These are phyloP conservation scores for Macrobrachium nipponense DNA, from an alignment of 1,140 invertebrate genomes.

Conservation along the genomic window DNA sequence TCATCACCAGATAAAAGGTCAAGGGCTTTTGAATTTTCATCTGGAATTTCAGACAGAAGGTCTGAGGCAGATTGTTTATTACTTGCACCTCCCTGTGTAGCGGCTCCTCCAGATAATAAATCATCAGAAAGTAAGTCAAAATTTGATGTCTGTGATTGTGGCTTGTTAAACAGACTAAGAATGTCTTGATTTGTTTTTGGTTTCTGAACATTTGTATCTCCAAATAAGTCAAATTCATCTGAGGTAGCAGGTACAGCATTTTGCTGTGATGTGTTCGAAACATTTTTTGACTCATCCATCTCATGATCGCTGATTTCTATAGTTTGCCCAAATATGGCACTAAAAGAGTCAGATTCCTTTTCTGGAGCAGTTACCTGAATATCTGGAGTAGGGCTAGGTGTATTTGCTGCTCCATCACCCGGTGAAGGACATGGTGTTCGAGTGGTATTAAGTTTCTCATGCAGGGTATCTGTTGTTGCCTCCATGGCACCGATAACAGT, in stretches of 20 bases:
- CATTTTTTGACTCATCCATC: slow-evolving; percentile 42
- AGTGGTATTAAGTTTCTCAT: slow-evolving; percentile 84
- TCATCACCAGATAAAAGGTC: slow-evolving; percentile 31
- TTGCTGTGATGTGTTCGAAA: slow-evolving; percentile 10
- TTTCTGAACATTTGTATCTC: slow-evolving; percentile 59
- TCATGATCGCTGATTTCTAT: slow-evolving; percentile 62
- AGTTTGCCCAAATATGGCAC: slow-evolving; percentile 66
- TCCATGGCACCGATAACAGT: slow-evolving; percentile 90
- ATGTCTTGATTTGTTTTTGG: slow-evolving; percentile 65
- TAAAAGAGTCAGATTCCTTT: slow-evolving; percentile 67
- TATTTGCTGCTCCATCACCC: slow-evolving; percentile 70
- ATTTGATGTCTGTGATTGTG: slow-evolving; percentile 33
- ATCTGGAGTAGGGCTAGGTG: slow-evolving; percentile 86
- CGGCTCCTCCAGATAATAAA: neutral
- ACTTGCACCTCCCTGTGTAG: slow-evolving; percentile 21
- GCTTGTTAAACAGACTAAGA: slow-evolving; percentile 65
- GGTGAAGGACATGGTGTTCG: slow-evolving; percentile 66
- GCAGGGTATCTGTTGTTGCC: slow-evolving; percentile 83
- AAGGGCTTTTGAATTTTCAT: slow-evolving; percentile 23
- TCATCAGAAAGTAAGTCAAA: slow-evolving; percentile 63
- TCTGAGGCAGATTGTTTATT: slow-evolving; percentile 27
- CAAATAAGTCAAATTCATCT: slow-evolving; percentile 65
- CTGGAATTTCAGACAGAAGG: slow-evolving; percentile 20
- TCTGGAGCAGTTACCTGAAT: slow-evolving; percentile 67
- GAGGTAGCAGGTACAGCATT: slow-evolving; percentile 33